Conservation (phyloP, 1,140 invertebrate genomes). For the Papilio glaucus region DNA sequence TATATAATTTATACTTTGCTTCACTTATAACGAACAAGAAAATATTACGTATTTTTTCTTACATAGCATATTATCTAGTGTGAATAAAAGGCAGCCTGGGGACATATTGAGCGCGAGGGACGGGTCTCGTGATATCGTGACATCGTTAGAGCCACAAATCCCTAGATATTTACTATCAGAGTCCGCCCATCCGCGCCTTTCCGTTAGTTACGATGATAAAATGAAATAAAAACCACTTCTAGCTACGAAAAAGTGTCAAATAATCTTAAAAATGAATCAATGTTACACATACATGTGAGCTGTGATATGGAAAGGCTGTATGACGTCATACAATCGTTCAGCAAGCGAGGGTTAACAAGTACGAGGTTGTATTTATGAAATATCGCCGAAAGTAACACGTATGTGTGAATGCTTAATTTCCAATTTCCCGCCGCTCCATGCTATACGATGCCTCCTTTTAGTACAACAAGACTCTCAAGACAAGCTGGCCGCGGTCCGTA, state of each 20-base stretch:
- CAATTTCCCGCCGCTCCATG: conserved; percentile 6
- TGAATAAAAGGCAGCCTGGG: conserved; percentile 7
- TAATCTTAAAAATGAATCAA: neutral
- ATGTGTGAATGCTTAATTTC: conserved; percentile 11
- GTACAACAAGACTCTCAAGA: no score
- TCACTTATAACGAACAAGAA: conserved; percentile 7
- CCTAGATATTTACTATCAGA: conserved; percentile 21
- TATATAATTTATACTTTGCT: neutral
- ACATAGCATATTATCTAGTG: neutral
- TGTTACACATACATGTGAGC: no score
- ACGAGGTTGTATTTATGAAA: conserved; percentile 12
- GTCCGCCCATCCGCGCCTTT: neutral
- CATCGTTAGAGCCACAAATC: conserved; percentile 15
- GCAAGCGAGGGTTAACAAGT: conserved; percentile 6
- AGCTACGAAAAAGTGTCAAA: neutral
- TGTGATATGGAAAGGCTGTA: neutral
- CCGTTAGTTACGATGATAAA: neutral
- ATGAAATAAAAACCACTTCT: neutral
- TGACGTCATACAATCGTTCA: conserved; percentile 3
- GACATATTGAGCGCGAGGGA: neutral
- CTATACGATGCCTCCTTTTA: neutral
- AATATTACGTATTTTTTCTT: conserved; percentile 11
- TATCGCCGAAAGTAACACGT: conserved; percentile 4
- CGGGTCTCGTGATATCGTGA: neutral
- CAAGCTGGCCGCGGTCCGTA: no score